phyloP scores from a whole-genome alignment of 2,888 invertebrate genomes.

The Mythimna albipuncta region DNA sequence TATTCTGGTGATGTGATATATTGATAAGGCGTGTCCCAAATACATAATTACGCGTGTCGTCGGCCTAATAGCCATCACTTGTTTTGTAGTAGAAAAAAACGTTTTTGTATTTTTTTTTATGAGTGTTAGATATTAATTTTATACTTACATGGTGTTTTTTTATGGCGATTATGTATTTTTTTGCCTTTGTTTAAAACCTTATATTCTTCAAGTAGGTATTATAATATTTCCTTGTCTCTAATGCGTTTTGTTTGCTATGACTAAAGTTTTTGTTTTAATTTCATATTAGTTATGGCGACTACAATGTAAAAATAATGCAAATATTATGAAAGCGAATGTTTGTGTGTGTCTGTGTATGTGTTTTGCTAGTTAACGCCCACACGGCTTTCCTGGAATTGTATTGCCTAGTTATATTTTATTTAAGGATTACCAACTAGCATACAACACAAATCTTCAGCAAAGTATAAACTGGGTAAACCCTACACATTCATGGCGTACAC shows the following conservation, averaged over 20 bases:
- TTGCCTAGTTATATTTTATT: too few species aligned
- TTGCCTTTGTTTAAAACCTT: background rate
- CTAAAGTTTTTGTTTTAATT: background rate
- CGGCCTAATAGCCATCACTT: constrained; percentile 50
- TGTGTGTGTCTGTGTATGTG: too few species aligned
- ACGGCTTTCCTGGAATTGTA: too few species aligned
- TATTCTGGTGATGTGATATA: constrained; percentile 60
- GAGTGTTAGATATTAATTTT: constrained; percentile 1
- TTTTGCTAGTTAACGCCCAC: too few species aligned
- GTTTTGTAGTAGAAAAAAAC: constrained; percentile 32
- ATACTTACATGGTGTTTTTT: background rate
- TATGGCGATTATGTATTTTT: background rate
- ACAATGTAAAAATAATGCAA: too few species aligned
- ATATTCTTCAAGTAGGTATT: background rate
- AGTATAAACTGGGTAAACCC: too few species aligned
- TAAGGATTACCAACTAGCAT: too few species aligned
- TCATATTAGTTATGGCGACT: background rate
- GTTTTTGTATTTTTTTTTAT: constrained; percentile 14
- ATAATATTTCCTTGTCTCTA: background rate
- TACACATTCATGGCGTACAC: too few species aligned
- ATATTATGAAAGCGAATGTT: too few species aligned
- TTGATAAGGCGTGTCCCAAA: constrained; percentile 57
- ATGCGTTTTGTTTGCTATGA: background rate
- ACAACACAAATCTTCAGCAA: too few species aligned
- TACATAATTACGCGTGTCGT: constrained; percentile 59